Base-by-base conservation (phyloP, 2,888 invertebrate species). In the Chloroclystis v-ata region DNA sequence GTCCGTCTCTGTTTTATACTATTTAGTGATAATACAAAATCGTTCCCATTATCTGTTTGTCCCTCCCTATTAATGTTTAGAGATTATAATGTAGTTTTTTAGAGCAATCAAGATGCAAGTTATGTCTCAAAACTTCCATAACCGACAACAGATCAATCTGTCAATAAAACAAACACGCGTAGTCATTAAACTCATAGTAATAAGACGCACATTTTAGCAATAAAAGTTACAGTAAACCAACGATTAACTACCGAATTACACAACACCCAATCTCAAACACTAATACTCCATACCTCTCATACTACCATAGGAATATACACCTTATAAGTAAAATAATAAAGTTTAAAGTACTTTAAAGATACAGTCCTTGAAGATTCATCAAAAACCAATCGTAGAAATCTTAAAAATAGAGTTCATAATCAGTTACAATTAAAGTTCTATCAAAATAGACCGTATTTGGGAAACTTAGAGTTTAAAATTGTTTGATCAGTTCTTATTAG, bases 221-320 rank as follows among this genome's bases (percentile, higher is more conserved):
- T 55, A 55, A 57, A 57, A 55, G 53, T 52, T 49, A 57, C 55
- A 53, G 47, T 47, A 53, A 51, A 53, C 46, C 43, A 43, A 51
- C 49, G 51, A 53, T 53, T 49, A 56, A 56, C 53, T 56, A 54
- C 58, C 46, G 54, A 53, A 56, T 55, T 56, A 56, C 59, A 45
- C 54, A 59, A 59, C 30, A 43, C 37, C 37, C 42, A 50, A 49
- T 43, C 40, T 28, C 20, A 44, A 46, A 48, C 28, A 24, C 2
- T 32, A 4, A 1, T 4, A 10, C 9, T 14, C 26, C 16, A 42
- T 20, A 6, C 10, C 5, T 33, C 3, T 10, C 10, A n/a, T 33
- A 9, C n/a, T n/a, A 33, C 14, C 16, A 33, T 14, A 33, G 35
- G 20, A 35, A 35, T 20, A 24, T 20, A 35, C 16, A 16, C 35